Percentiles rank a stretch among this genome's conserved stretches.
phyloP scores from a whole-genome alignment of 2,888 invertebrate species.

The Andrena marginata region DNA sequence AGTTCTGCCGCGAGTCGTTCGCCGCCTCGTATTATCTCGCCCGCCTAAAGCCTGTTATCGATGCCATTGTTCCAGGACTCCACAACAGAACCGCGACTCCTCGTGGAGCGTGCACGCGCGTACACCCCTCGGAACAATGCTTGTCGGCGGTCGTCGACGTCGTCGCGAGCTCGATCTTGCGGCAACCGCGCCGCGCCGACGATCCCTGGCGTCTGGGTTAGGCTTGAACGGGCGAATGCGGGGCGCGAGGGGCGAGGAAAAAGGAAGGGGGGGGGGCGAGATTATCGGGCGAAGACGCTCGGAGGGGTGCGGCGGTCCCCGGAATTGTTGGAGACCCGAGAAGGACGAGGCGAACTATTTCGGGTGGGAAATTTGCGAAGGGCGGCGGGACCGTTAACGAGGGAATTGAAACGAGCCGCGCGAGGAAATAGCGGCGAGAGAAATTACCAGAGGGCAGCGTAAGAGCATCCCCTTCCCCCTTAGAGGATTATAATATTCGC shows the following conservation, averaged over 20 bases:
- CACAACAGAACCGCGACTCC: constrained; percentile 49
- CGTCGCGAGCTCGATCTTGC: constrained; percentile 43
- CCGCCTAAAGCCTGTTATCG: constrained; percentile 31
- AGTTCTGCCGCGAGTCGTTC: constrained; percentile 40
- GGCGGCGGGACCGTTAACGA: constrained; percentile 44
- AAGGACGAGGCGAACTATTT: constrained; percentile 6
- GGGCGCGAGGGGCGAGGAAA: neutral
- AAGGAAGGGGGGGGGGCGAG: neutral
- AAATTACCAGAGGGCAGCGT: constrained; percentile 36
- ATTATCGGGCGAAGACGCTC: constrained; percentile 27
- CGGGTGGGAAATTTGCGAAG: constrained; percentile 11
- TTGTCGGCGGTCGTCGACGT: constrained; percentile 45
- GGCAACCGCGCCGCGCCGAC: constrained; percentile 13
- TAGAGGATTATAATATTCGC: constrained; percentile 56
- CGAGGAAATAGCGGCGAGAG: constrained; percentile 16
- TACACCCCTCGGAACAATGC: constrained; percentile 51
- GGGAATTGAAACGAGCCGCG: constrained; percentile 30
- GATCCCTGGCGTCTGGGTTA: neutral
- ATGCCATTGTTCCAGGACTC: constrained; percentile 53
- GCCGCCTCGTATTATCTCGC: constrained; percentile 33
- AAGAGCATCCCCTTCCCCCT: constrained; percentile 45
- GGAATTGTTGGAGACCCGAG: neutral
- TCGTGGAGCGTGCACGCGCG: constrained; percentile 33
- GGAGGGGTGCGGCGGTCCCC: neutral
- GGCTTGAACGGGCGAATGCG: neutral